A percentile compares a stretch with the other conserved stretches of the same genome.
Conservation (phyloP, 2,888 invertebrate species). For the Cyclophora albipunctata region DNA sequence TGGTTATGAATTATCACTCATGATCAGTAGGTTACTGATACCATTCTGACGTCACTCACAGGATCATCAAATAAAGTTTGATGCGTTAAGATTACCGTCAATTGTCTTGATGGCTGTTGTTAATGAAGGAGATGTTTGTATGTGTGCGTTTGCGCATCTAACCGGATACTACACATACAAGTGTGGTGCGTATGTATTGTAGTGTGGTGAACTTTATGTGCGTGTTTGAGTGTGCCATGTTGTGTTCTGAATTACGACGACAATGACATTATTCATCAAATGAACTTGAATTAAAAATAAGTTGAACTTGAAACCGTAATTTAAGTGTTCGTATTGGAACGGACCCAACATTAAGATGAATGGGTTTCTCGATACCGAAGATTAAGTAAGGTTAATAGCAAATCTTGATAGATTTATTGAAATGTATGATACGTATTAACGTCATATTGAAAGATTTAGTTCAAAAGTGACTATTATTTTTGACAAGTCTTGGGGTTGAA, state of each 20-base stretch:
- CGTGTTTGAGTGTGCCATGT: slow-evolving; percentile 11
- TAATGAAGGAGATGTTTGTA: slow-evolving; percentile 27
- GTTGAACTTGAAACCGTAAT: slow-evolving; percentile 16
- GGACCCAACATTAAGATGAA: slow-evolving; percentile 12
- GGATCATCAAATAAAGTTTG: slow-evolving; percentile 56
- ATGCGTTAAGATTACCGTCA: slow-evolving; percentile 23
- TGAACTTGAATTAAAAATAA: slow-evolving; percentile 31
- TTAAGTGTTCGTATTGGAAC: slow-evolving; percentile 13
- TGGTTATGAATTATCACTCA: too few relatives aligned
- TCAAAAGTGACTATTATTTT: too few relatives aligned
- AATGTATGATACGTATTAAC: too few relatives aligned
- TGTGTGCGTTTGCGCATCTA: slow-evolving; percentile 15
- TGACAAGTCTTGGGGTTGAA: too few relatives aligned
- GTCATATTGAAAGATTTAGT: too few relatives aligned
- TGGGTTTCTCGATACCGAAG: slow-evolving; percentile 4
- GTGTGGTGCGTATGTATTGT: slow-evolving; percentile 4
- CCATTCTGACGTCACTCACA: slow-evolving; percentile 5
- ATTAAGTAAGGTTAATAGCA: slow-evolving; percentile 4
- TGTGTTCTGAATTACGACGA: slow-evolving; percentile 24
- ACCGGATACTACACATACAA: background rate
- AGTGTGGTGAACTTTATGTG: background rate
- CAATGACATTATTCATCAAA: slow-evolving; percentile 31
- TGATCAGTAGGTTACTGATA: too few relatives aligned
- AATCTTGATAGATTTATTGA: too few relatives aligned
- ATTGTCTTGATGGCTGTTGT: slow-evolving; percentile 37